phyloP scores from a whole-genome alignment of 2,888 invertebrate species.

The Scrobipalpa costella region DNA sequence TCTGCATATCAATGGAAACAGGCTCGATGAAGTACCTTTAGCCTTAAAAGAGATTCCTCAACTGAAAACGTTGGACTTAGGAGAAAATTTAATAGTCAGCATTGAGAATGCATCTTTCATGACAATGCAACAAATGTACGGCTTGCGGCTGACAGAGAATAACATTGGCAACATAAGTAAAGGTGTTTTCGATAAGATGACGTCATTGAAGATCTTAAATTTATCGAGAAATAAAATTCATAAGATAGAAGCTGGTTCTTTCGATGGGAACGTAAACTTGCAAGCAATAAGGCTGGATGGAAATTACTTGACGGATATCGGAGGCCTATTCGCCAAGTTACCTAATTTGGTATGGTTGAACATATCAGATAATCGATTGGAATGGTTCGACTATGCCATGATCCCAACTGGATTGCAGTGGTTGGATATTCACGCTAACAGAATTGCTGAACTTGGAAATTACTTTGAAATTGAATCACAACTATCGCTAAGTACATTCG shows the following conservation, averaged over 20 bases:
- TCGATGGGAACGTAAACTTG: conserved; percentile 88
- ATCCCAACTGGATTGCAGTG: conserved; percentile 92
- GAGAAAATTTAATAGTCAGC: conserved; percentile 90
- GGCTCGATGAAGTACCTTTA: conserved; percentile 87
- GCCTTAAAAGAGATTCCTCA: conserved; percentile 88
- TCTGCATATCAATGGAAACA: conserved; percentile 91
- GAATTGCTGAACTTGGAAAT: conserved; percentile 91
- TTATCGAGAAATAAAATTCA: conserved; percentile 91
- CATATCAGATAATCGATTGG: conserved; percentile 91
- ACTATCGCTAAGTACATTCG: conserved; percentile 88
- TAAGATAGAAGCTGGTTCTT: conserved; percentile 88
- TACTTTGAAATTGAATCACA: conserved; percentile 92
- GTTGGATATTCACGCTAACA: conserved; percentile 92
- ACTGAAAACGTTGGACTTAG: conserved; percentile 90
- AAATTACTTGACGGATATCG: conserved; percentile 89
- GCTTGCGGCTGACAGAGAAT: conserved; percentile 91
- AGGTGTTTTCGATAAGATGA: conserved; percentile 90
- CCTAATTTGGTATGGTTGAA: conserved; percentile 92
- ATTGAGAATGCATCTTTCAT: conserved; percentile 90
- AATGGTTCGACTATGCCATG: conserved; percentile 92
- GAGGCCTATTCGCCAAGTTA: conserved; percentile 89
- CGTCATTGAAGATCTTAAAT: conserved; percentile 89
- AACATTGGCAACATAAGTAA: conserved; percentile 89
- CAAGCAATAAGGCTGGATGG: conserved; percentile 91
- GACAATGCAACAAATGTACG: conserved; percentile 89